phyloP scores from a whole-genome alignment of 2,113 vertebrate genomes.

The Coracopsis vasa region DNA sequence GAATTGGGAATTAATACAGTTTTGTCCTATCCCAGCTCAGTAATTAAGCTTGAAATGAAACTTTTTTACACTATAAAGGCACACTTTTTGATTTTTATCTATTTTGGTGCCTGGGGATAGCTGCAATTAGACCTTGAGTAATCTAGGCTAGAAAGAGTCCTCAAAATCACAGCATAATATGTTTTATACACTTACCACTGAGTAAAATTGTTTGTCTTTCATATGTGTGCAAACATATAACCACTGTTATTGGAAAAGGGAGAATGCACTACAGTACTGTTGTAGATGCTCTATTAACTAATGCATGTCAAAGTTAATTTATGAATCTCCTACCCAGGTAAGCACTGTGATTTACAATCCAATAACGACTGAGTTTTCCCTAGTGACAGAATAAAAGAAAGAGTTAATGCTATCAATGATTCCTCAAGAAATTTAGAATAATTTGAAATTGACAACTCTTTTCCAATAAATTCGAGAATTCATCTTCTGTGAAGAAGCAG shows the following conservation, averaged over 20 bases:
- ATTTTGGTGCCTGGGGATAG: neutral
- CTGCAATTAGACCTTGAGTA: neutral
- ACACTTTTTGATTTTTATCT: neutral
- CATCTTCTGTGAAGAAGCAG: neutral
- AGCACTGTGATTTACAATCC: neutral
- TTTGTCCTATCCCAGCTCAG: neutral
- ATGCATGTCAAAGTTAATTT: neutral
- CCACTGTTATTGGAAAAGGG: neutral
- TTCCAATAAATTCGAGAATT: neutral
- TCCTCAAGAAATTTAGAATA: neutral
- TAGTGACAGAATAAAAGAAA: neutral
- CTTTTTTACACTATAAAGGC: neutral
- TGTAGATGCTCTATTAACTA: neutral
- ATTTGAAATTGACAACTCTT: neutral
- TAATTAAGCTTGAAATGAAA: neutral
- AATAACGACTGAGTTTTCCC: neutral
- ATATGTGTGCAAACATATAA: neutral
- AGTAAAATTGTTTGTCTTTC: neutral
- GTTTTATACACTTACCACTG: neutral
- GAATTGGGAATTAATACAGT: neutral
- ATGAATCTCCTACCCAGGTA: neutral
- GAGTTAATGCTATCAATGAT: neutral
- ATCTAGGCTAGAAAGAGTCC: neutral
- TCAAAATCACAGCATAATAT: neutral
- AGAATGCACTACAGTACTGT: neutral